Percentiles rank a stretch among this genome's conserved stretches.
These are phyloP conservation scores for Oriolus oriolus DNA, from an alignment of 2,113 vertebrate genomes.

Conservation along the genomic window DNA sequence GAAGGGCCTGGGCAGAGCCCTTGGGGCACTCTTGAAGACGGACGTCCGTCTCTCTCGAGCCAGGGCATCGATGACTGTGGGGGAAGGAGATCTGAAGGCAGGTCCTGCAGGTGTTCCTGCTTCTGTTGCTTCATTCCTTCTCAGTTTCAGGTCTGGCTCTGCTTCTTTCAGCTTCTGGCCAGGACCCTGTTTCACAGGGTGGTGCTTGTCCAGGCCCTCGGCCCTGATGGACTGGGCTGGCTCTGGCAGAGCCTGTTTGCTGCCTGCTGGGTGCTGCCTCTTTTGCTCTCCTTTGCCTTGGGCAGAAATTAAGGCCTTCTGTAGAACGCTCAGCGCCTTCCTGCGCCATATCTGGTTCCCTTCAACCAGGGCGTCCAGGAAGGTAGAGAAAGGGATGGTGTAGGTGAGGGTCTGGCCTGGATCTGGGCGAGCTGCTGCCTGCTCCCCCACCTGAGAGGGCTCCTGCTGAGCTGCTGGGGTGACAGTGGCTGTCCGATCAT, in stretches of 20 bases:
- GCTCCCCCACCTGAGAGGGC: not conserved
- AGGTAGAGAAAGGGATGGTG: not conserved
- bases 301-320: not conserved
- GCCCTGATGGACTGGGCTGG: not conserved
- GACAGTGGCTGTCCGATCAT: not conserved
- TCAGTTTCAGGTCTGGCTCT: fast-evolving
- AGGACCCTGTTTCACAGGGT: not conserved
- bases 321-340: fast-evolving
- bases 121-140: not conserved
- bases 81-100: not conserved
- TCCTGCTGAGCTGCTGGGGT: not conserved
- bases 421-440: not conserved
- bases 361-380: not conserved
- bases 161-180: not conserved
- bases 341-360: not conserved
- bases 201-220: not conserved
- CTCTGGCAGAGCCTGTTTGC: not conserved
- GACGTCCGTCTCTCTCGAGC: not conserved
- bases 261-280: not conserved
- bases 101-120: not conserved
- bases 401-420: not conserved
- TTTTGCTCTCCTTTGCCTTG: not conserved
- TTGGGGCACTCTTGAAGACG: not conserved
- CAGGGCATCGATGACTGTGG: not conserved
- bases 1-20: not conserved